phyloP scores from a whole-genome alignment of 2,888 invertebrate species.

The Masnerella sp. region DNA sequence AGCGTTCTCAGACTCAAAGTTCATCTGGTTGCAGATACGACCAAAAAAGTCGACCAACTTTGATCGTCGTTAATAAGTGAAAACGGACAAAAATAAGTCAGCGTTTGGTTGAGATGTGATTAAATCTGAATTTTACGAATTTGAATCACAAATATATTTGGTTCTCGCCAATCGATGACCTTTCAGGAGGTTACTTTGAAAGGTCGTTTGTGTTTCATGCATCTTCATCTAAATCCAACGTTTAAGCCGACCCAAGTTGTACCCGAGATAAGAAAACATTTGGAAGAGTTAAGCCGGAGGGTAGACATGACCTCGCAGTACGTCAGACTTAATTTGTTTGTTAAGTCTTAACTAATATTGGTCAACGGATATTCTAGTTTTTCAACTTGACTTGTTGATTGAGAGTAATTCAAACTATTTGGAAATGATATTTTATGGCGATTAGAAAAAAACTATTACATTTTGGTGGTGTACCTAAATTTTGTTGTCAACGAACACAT shows the following conservation, averaged over 20 bases:
- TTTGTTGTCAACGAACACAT: too few relatives aligned
- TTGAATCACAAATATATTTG: slow-evolving; percentile 6
- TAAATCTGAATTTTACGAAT: slow-evolving; percentile 1
- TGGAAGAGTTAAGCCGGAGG: slow-evolving; percentile 12
- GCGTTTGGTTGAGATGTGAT: slow-evolving; percentile 2
- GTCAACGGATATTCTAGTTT: slow-evolving; percentile 10
- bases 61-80: too few relatives aligned
- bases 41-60: too few relatives aligned
- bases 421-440: too few relatives aligned
- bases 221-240: slow-evolving; percentile 39
- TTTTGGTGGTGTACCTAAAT: too few relatives aligned
- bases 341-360: slow-evolving; percentile 7
- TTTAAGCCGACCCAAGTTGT: slow-evolving; percentile 21
- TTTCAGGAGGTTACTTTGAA: not conserved
- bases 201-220: slow-evolving; percentile 22
- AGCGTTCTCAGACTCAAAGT: slow-evolving; percentile 10
- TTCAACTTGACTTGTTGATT: slow-evolving; percentile 6
- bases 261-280: slow-evolving; percentile 34
- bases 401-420: too few relatives aligned
- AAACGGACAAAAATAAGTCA: not conserved
- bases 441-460: too few relatives aligned
- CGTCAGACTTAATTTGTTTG: slow-evolving; percentile 32
- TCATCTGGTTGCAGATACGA: too few relatives aligned
- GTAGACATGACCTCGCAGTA: not conserved
- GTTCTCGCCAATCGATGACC: slow-evolving; percentile 1